Evolutionary conservation across 1,140 invertebrate genomes (phyloP), one percentile per base, ranked within the genome.

Genomic region (Chironomus striatipennis): DNA sequence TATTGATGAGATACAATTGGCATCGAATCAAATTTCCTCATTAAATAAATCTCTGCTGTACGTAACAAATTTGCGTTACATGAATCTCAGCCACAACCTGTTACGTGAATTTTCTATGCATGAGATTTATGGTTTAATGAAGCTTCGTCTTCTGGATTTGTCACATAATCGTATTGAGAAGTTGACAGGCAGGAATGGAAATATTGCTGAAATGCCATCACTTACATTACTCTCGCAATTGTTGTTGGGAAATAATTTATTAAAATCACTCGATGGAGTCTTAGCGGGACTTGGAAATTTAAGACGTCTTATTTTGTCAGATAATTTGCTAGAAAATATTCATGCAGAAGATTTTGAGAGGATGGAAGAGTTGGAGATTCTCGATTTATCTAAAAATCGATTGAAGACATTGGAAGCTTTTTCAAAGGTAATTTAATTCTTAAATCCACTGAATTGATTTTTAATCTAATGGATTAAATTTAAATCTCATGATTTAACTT

Each of bases 361-460:
- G 42, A 83, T 94, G 76, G 88, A 90, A 74, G 85, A 87, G 42
- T 83, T 94, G 9, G 87, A 87, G 76, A 81, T 90, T 17, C 83
- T 94, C 7, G 91, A 94, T 80, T 83, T 94, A 15, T 93, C 91
- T 0, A 84, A 90, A 78, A 94, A 94, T 80, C 85, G 88, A 73
- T 84, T 94, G 10, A 87, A 86, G 15, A 90, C 90, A 5, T 83
- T 94, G 17, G 90, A 92, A 79, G 90, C 91, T 83, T 90, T 90
- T 43, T 91, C 91, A 75, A 90, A 91, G 87, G 92, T 93, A 83
- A 79, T 78, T 75, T 43, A 34, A 34, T 34, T 34, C 5, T 5
- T 34, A 34, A 34, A 34, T 34, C 24, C 24, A 5, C 5, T 5
- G 24, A 5, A 34, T 34, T 34, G 1, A 34, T 2, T 34, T 34